Evolutionary conservation across 1,140 invertebrate genomes (phyloP).

Genomic region (Andricus grossulariae): DNA sequence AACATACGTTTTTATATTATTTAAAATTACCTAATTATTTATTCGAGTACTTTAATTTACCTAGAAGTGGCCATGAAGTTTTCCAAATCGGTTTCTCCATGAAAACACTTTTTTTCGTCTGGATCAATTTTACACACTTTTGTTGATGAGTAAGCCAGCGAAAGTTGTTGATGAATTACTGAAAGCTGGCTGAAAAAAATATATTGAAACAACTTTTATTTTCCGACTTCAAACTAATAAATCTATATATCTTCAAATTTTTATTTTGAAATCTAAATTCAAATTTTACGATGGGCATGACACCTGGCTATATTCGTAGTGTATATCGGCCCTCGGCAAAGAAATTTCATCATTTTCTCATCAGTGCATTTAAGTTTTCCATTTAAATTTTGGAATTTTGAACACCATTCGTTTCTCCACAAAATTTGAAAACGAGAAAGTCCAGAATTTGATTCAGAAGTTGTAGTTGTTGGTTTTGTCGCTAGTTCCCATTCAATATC

Average conservation of each 20-base stretch:
- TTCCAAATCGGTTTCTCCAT: neutral
- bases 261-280: neutral
- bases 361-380: neutral
- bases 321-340: neutral
- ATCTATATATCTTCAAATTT: no score
- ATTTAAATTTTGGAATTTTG: neutral
- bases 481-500: constrained; percentile 47
- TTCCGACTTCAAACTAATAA: neutral
- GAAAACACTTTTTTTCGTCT: neutral
- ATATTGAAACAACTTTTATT: neutral
- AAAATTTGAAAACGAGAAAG: neutral
- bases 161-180: neutral
- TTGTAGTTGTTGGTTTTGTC: constrained; percentile 3
- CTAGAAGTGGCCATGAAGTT: neutral
- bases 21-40: neutral
- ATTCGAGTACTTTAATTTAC: neutral
- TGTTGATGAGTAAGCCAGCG: neutral
- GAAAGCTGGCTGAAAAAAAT: neutral
- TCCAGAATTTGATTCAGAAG: neutral
- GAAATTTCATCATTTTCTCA: neutral
- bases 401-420: neutral
- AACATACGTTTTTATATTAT: neutral
- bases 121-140: neutral
- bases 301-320: neutral
- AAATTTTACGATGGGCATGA: neutral